Base-by-base conservation (phyloP, 2,888 invertebrate genomes). In the Troglohyphantes excavatus region DNA sequence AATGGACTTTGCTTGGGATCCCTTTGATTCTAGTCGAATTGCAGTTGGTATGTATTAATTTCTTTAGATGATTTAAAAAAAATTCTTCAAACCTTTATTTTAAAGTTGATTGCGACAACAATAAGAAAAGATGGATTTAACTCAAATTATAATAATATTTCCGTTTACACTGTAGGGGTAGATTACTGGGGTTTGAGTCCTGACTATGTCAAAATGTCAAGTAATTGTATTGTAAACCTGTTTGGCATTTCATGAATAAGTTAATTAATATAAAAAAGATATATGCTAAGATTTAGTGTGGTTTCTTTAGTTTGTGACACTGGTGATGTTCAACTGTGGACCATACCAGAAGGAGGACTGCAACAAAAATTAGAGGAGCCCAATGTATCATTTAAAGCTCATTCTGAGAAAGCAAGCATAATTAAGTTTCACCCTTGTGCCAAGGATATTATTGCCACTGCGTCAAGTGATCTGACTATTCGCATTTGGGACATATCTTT, bases 1-100 rank as follows among this genome's bases (percentile, higher is more conserved):
- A 53, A 96, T 97, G 95, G 99, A 99, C 94, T 97, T 98, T 94
- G 96, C 96, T 86, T 99, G 97, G 97, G 98, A 98, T 95, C 98
- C 98, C 0, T 98, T 98, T 94, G 95, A 97, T 93, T 95, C 95
- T 92, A 95, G 95, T 78, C 95, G 96, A 78, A 95, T 99, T 90
- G 96, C 97, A 63, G 97, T 97, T 63, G 95, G 95, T 95, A 92
- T 92, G 92, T 90, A 26, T 43, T 3, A 9, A 13, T 53, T 53
- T n/a, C n/a, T n/a, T n/a, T n/a, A n/a, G n/a, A n/a, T n/a, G n/a
- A n/a, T n/a, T n/a, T n/a, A n/a, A n/a, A n/a, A n/a, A n/a, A n/a
- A n/a, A n/a, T n/a, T n/a, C n/a, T n/a, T n/a, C n/a, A n/a, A n/a
- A n/a, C n/a, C n/a, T n/a, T n/a, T n/a, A n/a, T n/a, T n/a, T n/a